phyloP scores from a whole-genome alignment of 2,113 vertebrate genomes.

The Gymnorhina tibicen region DNA sequence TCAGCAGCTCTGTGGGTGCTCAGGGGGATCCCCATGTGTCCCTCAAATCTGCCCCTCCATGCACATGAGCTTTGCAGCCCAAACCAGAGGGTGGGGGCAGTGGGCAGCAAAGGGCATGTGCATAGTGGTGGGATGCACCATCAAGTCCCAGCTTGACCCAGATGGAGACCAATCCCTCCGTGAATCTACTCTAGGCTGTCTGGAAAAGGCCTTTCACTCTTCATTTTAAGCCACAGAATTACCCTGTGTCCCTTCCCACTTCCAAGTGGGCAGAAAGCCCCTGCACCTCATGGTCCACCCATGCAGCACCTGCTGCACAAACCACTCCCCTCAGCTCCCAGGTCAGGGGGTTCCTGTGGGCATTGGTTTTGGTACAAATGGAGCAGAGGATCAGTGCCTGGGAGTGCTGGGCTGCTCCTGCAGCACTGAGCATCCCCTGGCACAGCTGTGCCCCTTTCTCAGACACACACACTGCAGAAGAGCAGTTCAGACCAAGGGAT shows the following conservation, averaged over 20 bases:
- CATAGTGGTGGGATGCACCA: not conserved
- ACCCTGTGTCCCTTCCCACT: not conserved
- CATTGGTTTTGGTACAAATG: not conserved
- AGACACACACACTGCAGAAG: not conserved
- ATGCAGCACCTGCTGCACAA: not conserved
- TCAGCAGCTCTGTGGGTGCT: not conserved
- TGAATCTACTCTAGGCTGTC: not conserved
- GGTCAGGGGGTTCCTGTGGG: fast-evolving
- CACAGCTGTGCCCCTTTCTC: not conserved
- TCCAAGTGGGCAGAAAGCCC: not conserved
- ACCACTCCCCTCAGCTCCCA: not conserved
- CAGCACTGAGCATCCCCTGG: fast-evolving
- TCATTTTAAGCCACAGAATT: not conserved
- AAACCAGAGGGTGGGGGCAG: not conserved
- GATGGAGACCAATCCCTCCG: fast-evolving
- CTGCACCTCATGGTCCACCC: not conserved
- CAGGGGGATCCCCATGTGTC: fast-evolving
- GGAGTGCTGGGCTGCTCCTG: not conserved
- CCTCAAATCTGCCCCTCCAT: not conserved
- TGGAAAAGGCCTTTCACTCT: not conserved
- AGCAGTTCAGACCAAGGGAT: not conserved
- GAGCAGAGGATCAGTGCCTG: not conserved
- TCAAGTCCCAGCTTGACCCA: not conserved
- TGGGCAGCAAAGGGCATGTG: fast-evolving
- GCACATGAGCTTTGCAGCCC: not conserved